These are phyloP conservation scores for Gymnopithys bicolor DNA, from an alignment of 2,797 vertebrate genomes.

Conservation along the genomic window DNA sequence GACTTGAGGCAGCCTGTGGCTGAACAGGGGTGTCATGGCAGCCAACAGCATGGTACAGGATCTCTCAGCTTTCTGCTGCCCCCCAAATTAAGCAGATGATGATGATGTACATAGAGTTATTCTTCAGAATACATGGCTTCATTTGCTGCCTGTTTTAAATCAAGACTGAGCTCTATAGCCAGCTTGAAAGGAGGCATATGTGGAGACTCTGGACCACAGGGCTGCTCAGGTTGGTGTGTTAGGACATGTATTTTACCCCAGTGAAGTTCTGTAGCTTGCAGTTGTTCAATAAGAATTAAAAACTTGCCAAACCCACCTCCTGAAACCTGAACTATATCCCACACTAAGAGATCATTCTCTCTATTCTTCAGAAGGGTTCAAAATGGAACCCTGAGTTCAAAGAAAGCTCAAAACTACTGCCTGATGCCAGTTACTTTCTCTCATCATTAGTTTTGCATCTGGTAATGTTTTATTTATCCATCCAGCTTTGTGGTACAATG, in stretches of 20 bases:
- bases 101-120: fast-evolving
- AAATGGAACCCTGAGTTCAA: neutral
- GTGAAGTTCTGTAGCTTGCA: neutral
- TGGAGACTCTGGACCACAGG: neutral
- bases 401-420: neutral
- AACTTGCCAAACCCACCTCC: neutral
- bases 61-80: neutral
- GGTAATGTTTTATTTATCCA: neutral
- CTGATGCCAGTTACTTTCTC: neutral
- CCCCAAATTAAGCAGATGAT: neutral
- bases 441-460: neutral
- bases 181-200: neutral
- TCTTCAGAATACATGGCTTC: neutral
- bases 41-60: neutral
- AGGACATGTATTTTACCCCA: neutral
- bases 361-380: neutral
- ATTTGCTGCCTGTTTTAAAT: neutral
- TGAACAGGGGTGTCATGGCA: fast-evolving
- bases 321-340: neutral
- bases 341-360: neutral
- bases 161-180: neutral
- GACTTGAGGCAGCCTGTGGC: neutral
- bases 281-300: neutral
- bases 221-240: neutral
- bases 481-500: neutral